Percentiles rank a stretch among this genome's conserved stretches.
Conservation (phyloP, 2,888 invertebrate genomes). For the Poecilus cupreus region DNA sequence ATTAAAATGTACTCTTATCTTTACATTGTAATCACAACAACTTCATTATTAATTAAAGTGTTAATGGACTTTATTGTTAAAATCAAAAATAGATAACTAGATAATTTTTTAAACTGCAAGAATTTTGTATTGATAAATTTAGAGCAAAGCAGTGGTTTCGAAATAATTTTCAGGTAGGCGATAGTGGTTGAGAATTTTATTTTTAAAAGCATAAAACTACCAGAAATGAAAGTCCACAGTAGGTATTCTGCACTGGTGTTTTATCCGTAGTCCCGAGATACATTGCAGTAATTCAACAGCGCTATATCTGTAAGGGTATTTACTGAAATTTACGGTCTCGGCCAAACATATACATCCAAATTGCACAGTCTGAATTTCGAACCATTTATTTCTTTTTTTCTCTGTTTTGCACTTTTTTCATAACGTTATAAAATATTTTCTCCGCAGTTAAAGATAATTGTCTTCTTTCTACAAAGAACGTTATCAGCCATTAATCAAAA, state of each 20-base stretch:
- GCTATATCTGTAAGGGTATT: slow-evolving; percentile 66
- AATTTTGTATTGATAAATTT: too few relatives aligned
- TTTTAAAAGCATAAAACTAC: slow-evolving; percentile 18
- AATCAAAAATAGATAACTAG: too few relatives aligned
- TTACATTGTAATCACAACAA: neutral
- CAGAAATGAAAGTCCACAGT: slow-evolving; percentile 33
- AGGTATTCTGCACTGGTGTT: slow-evolving; percentile 27
- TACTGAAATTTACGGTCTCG: slow-evolving; percentile 68
- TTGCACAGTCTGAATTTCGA: slow-evolving; percentile 66
- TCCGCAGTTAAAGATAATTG: slow-evolving; percentile 68
- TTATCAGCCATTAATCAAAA: slow-evolving; percentile 68
- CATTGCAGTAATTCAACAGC: slow-evolving; percentile 48
- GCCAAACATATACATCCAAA: slow-evolving; percentile 68
- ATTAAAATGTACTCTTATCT: neutral
- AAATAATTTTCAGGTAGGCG: neutral
- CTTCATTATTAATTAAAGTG: neutral
- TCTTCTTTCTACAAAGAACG: slow-evolving; percentile 66
- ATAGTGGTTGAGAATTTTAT: neutral
- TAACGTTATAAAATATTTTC: slow-evolving; percentile 66
- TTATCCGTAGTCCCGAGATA: slow-evolving; percentile 42
- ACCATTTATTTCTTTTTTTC: slow-evolving; percentile 66
- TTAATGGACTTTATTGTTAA: too few relatives aligned
- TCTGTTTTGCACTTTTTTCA: slow-evolving; percentile 57
- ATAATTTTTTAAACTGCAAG: too few relatives aligned
- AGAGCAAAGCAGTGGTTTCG: neutral